These are phyloP conservation scores for Eumaeus atala DNA, from an alignment of 1,140 invertebrate species.

Conservation along the genomic window DNA sequence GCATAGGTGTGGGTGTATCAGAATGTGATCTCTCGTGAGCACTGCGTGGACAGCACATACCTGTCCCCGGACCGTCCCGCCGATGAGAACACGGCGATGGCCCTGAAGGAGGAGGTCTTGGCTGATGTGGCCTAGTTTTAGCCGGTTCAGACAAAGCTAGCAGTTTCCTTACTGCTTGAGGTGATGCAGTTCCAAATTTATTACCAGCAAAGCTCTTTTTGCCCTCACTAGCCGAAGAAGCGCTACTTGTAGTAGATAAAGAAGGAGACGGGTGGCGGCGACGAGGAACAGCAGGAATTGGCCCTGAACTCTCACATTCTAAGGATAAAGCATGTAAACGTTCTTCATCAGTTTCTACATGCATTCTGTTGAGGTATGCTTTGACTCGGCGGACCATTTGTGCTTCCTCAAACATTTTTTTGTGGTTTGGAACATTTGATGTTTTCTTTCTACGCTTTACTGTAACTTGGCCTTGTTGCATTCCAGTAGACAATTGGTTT, in stretches of 20 bases:
- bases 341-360: slow-evolving; percentile 94
- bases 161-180: slow-evolving; percentile 95
- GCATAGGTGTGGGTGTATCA: slow-evolving; percentile 88
- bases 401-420: slow-evolving; percentile 99
- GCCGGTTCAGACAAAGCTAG: slow-evolving; percentile 89
- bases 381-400: slow-evolving; percentile 98
- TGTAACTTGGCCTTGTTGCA: slow-evolving; percentile 82
- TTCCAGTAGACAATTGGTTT: slow-evolving; percentile 87
- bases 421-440: slow-evolving; percentile 92
- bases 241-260: slow-evolving; percentile 90
- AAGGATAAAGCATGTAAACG: slow-evolving; percentile 90
- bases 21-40: slow-evolving; percentile 92
- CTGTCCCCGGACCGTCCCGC: slow-evolving; percentile 76
- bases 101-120: slow-evolving; percentile 77
- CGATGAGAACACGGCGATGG: slow-evolving; percentile 80
- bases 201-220: slow-evolving; percentile 77
- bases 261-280: slow-evolving; percentile 90
- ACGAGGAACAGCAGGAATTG: slow-evolving; percentile 75
- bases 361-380: slow-evolving; percentile 94
- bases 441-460: slow-evolving; percentile 94
- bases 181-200: slow-evolving; percentile 92
- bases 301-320: slow-evolving; percentile 87
- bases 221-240: slow-evolving; percentile 90
- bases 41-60: slow-evolving; percentile 61
- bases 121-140: slow-evolving; percentile 91